Conservation (phyloP, 1,140 invertebrate species). For the Drosophila sechellia region DNA sequence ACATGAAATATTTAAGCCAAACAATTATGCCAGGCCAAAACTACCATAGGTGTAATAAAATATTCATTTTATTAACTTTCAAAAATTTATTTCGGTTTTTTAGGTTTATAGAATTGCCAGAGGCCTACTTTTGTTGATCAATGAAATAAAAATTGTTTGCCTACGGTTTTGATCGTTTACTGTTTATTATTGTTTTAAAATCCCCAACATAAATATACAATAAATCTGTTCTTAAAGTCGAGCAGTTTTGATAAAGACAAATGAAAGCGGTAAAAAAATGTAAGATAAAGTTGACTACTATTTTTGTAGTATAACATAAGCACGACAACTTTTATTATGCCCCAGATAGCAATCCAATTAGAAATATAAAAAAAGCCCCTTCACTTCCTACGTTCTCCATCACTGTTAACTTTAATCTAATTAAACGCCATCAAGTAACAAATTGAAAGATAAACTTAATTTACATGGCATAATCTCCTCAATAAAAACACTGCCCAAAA, state of each 20-base stretch:
- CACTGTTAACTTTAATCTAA: constrained; percentile 25
- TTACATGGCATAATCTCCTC: constrained; percentile 33
- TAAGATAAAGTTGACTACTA: too few species aligned
- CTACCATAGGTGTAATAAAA: constrained; percentile 17
- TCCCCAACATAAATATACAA: too few species aligned
- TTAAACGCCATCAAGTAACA: constrained; percentile 20
- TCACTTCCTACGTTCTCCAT: constrained; percentile 5
- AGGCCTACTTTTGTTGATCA: background rate
- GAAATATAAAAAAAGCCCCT: background rate
- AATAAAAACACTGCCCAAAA: constrained; percentile 29
- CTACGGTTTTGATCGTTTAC: background rate
- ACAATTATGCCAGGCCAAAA: constrained; percentile 52
- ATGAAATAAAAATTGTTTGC: constrained; percentile 11
- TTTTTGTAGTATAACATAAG: too few species aligned
- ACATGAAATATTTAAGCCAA: constrained; percentile 68
- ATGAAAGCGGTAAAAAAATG: background rate
- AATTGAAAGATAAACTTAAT: constrained; percentile 49
- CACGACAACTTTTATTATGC: background rate
- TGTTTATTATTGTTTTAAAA: background rate
- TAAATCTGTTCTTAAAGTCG: too few species aligned
- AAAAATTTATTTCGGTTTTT: constrained; percentile 6
- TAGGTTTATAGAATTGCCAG: background rate
- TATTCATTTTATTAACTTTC: constrained; percentile 14
- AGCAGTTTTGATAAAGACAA: background rate
- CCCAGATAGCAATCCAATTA: constrained; percentile 10